Base-by-base conservation (phyloP, 2,888 invertebrate genomes). In the Branchellion lobata region DNA sequence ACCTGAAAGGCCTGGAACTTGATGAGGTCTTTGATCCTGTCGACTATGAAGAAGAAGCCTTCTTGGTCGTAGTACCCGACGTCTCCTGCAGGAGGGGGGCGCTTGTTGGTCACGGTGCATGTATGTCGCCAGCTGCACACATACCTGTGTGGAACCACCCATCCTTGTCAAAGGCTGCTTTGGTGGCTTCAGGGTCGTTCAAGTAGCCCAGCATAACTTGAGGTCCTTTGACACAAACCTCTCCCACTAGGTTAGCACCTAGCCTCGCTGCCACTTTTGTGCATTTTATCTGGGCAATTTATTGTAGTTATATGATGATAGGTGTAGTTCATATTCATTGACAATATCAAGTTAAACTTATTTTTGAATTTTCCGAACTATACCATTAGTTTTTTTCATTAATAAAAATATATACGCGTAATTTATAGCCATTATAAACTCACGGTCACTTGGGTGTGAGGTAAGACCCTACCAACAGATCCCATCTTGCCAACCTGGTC, bases 1-100 rank as follows among this genome's bases (percentile, higher is more conserved):
- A 94, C 94, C 91, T 92, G 83, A 85, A 91, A 92, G 65, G 92
- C 94, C 87, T 95, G 94, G 85, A 93, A 94, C 87, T 95, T 95
- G 84, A 95, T 95, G 34, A 95, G 90, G 86, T 95, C 94, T 86
- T 95, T 95, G 29, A 94, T 88, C 81, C 95, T 89, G 87, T 96
- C 96, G 83, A 95, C 93, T 73, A 94, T 88, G 85, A 93, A 95
- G 0, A 96, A 94, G 81, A 90, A 91, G 0, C 91, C 92, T 24
- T 94, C 91, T 0, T 90, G 87, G 85, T 94, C 93, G 84, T 91
- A 93, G 86, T 93, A 93, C 0, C 92, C 94, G 82, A 95, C 89
- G 93, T 89, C 79, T 92, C 86, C 93, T 94, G 87, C 0, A 89
- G 88, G 68, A n/a, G n/a, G n/a, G n/a, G n/a, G n/a, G n/a, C n/a